Conservation (phyloP, 2,888 invertebrate species). For the Drosophila subquinaria region DNA sequence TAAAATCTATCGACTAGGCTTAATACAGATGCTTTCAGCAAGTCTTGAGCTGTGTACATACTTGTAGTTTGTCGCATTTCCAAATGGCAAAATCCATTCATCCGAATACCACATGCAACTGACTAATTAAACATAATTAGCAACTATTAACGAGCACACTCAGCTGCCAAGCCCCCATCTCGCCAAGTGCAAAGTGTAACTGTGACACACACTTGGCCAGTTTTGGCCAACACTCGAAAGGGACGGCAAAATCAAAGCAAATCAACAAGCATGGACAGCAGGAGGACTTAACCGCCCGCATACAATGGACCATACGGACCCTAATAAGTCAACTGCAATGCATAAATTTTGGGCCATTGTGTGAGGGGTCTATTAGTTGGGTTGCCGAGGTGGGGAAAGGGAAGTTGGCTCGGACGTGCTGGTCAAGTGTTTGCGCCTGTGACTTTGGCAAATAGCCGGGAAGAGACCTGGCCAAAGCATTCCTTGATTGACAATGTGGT, state of each 20-base stretch:
- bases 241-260: constrained; percentile 73
- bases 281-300: constrained; percentile 6
- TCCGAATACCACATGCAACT: constrained; percentile 47
- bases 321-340: constrained; percentile 82
- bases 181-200: constrained; percentile 57
- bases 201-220: constrained; percentile 60
- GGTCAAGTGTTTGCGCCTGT: constrained; percentile 72
- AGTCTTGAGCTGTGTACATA: background rate
- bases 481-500: constrained; percentile 80
- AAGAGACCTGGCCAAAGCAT: constrained; percentile 50
- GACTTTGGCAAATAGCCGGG: constrained; percentile 67
- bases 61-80: constrained; percentile 3
- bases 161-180: constrained; percentile 2
- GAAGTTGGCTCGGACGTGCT: constrained; percentile 38
- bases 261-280: constrained; percentile 62
- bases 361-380: constrained; percentile 25
- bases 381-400: background rate
- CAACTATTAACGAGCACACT: constrained; percentile 65
- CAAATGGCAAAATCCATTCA: constrained; percentile 17
- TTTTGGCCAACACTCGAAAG: constrained; percentile 40
- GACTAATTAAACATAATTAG: constrained; percentile 82
- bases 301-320: constrained; percentile 60
- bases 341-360: constrained; percentile 73
- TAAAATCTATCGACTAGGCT: background rate
- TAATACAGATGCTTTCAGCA: background rate